These are phyloP conservation scores for Drosophila ironensis DNA, from an alignment of 1,140 invertebrate species.

Conservation along the genomic window DNA sequence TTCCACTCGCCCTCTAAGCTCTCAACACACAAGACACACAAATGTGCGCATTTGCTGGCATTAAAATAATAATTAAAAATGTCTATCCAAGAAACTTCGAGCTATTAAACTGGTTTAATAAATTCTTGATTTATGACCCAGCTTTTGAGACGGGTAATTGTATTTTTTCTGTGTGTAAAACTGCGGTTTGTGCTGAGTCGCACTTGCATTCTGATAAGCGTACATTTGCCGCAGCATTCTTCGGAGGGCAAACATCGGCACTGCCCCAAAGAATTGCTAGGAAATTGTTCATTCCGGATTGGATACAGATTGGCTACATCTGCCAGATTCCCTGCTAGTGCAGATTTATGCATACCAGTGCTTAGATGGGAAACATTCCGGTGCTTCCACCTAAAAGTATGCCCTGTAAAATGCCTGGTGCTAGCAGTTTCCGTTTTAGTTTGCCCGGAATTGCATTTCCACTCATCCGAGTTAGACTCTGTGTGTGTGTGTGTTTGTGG, in stretches of 20 bases:
- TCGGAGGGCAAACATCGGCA: conserved; percentile 32
- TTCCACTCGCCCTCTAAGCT: not conserved
- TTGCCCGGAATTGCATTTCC: conserved; percentile 20
- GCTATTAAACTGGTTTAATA: too few relatives aligned
- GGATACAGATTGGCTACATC: not conserved
- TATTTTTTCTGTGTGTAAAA: not conserved
- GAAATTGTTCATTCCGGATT: conserved; percentile 29
- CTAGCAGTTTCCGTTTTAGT: conserved; percentile 37
- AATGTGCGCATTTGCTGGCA: too few relatives aligned
- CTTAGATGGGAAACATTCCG: conserved; percentile 28
- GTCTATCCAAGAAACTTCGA: not conserved
- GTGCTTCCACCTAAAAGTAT: conserved; percentile 19
- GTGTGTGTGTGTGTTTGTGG: conserved; percentile 21
- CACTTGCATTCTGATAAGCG: conserved; percentile 35
- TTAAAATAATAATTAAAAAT: not conserved
- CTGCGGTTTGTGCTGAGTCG: conserved; percentile 6
- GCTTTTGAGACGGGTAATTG: too few relatives aligned
- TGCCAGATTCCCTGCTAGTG: conserved; percentile 11
- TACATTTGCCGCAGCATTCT: conserved; percentile 28
- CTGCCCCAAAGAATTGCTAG: conserved; percentile 33
- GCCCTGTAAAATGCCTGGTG: conserved; percentile 5
- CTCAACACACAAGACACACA: too few relatives aligned
- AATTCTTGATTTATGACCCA: too few relatives aligned
- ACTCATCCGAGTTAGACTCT: not conserved
- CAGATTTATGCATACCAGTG: conserved; percentile 35